A percentile compares a stretch with the other conserved stretches of the same genome.
phyloP scores from a whole-genome alignment of 2,113 vertebrate genomes.

The Vidua chalybeata region DNA sequence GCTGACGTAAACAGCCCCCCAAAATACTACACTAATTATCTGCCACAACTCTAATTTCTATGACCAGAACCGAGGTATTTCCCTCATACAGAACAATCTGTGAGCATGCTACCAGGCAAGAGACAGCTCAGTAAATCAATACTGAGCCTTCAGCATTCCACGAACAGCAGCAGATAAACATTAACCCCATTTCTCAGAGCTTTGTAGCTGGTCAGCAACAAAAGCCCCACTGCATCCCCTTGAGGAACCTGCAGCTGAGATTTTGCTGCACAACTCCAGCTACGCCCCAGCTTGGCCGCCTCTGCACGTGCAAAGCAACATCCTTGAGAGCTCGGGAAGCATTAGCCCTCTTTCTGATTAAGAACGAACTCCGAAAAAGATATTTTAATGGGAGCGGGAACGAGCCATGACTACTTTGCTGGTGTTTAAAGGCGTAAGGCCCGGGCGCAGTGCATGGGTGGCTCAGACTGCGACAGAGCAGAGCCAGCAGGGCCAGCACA shows the following conservation, averaged over 20 bases:
- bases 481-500: no score
- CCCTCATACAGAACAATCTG: rapidly evolving
- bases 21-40: no score
- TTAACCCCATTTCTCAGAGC: neutral
- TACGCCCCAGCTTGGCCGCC: rapidly evolving
- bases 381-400: rapidly evolving
- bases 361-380: rapidly evolving
- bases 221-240: rapidly evolving
- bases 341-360: rapidly evolving
- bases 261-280: neutral
- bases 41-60: rapidly evolving
- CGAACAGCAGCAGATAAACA: neutral
- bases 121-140: neutral
- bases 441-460: rapidly evolving
- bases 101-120: rapidly evolving
- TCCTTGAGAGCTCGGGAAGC: rapidly evolving
- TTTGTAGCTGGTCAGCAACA: neutral
- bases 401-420: rapidly evolving
- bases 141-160: neutral
- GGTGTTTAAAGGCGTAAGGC: rapidly evolving
- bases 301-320: rapidly evolving
- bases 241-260: rapidly evolving
- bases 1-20: rapidly evolving
- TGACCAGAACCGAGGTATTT: rapidly evolving
- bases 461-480: neutral